Evolutionary conservation across 1,140 invertebrate genomes (phyloP).

Genomic region (Metopolophium dirhodum): DNA sequence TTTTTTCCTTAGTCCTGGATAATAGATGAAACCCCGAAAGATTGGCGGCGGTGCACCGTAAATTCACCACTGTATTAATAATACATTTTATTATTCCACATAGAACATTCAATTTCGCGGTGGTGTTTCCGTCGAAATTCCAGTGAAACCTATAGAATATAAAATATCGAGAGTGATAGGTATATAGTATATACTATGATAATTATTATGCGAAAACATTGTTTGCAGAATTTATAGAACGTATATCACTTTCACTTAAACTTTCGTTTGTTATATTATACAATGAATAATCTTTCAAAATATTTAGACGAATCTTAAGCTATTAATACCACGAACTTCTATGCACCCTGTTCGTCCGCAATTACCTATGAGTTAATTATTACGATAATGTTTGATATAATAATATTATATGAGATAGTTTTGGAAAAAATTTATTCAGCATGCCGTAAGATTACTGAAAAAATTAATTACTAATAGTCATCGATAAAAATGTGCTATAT

Average conservation of each 20-base stretch:
- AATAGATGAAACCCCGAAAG: background rate
- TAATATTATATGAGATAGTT: too few relatives aligned
- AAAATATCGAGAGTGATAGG: background rate
- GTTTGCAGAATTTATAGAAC: background rate
- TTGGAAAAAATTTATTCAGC: too few relatives aligned
- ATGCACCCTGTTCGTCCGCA: too few relatives aligned
- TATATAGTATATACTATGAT: background rate
- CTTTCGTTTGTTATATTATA: background rate
- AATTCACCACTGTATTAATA: background rate
- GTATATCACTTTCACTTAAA: background rate
- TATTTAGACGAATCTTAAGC: background rate
- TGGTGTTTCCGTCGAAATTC: background rate
- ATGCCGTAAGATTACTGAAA: too few relatives aligned
- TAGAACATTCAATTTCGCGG: background rate
- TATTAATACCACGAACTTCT: too few relatives aligned
- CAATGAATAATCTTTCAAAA: background rate
- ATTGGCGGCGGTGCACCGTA: background rate
- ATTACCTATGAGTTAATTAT: too few relatives aligned
- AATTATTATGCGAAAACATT: background rate
- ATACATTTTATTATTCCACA: background rate
- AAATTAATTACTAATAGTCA: too few relatives aligned
- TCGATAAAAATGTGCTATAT: too few relatives aligned
- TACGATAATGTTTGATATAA: too few relatives aligned
- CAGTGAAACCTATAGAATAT: background rate
- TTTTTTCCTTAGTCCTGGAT: background rate